Conservation (phyloP, 2,888 invertebrate genomes). For the Agrochola lychnidis region DNA sequence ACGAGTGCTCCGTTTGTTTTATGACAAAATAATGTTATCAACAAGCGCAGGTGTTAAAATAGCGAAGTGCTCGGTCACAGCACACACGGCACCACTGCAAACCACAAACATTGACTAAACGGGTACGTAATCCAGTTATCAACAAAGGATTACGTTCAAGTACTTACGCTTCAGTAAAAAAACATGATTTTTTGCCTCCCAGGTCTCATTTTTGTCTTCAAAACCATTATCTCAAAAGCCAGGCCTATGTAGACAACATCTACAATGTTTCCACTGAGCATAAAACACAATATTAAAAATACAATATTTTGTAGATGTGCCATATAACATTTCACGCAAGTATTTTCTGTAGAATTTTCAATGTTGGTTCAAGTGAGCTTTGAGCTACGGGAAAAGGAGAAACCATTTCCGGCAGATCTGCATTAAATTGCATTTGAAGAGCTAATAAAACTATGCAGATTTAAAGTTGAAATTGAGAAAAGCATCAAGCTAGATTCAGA, state of each 20-base stretch:
- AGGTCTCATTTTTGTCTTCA: conserved; percentile 35
- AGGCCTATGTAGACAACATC: conserved; percentile 18
- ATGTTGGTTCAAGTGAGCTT: conserved; percentile 67
- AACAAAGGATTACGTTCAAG: conserved; percentile 35
- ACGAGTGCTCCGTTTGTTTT: conserved; percentile 24
- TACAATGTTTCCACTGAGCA: neutral
- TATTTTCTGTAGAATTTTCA: conserved; percentile 62
- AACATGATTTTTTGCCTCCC: neutral
- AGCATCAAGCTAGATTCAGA: conserved; percentile 33
- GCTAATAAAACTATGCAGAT: conserved; percentile 59
- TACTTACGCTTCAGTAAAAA: conserved; percentile 7
- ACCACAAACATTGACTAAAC: conserved; percentile 47
- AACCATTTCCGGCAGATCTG: conserved; percentile 60
- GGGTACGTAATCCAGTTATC: conserved; percentile 36
- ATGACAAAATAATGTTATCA: conserved; percentile 39
- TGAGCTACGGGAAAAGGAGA: conserved; percentile 62
- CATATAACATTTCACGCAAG: conserved; percentile 25
- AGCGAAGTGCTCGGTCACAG: conserved; percentile 40
- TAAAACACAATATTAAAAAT: conserved; percentile 8
- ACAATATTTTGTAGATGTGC: conserved; percentile 2
- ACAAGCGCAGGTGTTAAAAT: conserved; percentile 39
- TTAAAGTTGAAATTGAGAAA: conserved; percentile 58
- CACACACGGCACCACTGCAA: conserved; percentile 11
- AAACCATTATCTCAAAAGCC: conserved; percentile 38
- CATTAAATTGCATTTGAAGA: conserved; percentile 72